Conservation (phyloP, 2,888 invertebrate genomes). For the Dioctria rufipes region DNA sequence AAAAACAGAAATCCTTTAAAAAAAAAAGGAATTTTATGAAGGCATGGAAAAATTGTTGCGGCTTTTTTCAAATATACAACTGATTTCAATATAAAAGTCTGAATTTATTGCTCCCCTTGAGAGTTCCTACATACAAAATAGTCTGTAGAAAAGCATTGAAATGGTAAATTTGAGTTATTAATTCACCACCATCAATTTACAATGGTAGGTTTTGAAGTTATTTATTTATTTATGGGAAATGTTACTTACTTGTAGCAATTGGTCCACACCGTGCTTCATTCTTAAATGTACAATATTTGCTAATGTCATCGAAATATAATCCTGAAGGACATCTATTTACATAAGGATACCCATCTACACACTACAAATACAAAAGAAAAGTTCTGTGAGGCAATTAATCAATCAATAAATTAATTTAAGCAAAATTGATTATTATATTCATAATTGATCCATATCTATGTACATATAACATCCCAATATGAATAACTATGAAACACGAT, state of each 20-base stretch:
- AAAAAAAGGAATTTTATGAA: slow-evolving; percentile 13
- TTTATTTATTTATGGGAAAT: neutral
- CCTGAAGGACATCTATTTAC: slow-evolving; percentile 91
- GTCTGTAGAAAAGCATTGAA: neutral
- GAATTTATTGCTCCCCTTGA: slow-evolving; percentile 8
- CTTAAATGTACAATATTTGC: slow-evolving; percentile 92
- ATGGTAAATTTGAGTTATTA: slow-evolving; percentile 20
- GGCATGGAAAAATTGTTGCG: slow-evolving; percentile 29
- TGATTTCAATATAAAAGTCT: slow-evolving; percentile 32
- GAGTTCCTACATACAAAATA: neutral
- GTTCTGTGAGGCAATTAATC: neutral
- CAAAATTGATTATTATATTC: neutral
- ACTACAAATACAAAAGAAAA: slow-evolving; percentile 73
- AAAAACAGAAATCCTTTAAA: slow-evolving; percentile 3
- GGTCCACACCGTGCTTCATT: slow-evolving; percentile 93
- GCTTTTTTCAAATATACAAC: neutral
- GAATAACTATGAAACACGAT: neutral
- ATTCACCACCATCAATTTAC: neutral
- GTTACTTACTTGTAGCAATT: slow-evolving; percentile 85
- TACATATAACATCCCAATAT: no score
- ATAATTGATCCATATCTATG: neutral
- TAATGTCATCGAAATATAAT: slow-evolving; percentile 90
- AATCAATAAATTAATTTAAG: slow-evolving; percentile 11
- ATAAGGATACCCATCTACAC: slow-evolving; percentile 91
- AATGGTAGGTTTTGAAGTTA: neutral